These are phyloP conservation scores for Spea multiplicata DNA, from an alignment of 2,113 vertebrate genomes.

Conservation along the genomic window DNA sequence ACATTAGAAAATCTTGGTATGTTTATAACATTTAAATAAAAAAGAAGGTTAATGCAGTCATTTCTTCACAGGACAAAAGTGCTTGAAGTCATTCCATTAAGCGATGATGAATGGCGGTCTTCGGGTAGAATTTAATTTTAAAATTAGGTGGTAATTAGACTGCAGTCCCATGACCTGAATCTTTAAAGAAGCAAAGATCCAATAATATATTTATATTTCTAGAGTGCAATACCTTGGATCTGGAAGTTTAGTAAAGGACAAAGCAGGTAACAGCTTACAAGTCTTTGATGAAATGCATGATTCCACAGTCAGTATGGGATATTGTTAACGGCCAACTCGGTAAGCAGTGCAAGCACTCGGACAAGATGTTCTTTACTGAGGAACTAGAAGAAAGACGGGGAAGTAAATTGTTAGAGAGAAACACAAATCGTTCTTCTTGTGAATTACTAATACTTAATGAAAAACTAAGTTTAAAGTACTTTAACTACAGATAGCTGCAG, in stretches of 20 bases:
- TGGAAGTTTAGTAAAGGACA: too few relatives aligned
- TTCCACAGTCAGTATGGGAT: conserved; percentile 54
- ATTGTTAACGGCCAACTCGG: conserved; percentile 76
- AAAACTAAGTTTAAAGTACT: too few relatives aligned
- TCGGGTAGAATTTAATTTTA: neutral
- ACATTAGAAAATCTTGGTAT: too few relatives aligned
- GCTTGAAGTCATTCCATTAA: neutral
- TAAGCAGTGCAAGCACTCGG: conserved; percentile 79
- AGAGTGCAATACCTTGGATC: too few relatives aligned
- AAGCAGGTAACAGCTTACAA: neutral
- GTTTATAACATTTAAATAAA: neutral
- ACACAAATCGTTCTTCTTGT: too few relatives aligned
- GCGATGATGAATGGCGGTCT: neutral
- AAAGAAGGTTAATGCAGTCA: neutral
- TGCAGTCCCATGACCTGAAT: neutral
- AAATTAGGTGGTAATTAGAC: neutral
- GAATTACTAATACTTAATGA: too few relatives aligned
- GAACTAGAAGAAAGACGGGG: conserved; percentile 70
- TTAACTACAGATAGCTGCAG: too few relatives aligned
- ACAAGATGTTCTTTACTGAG: conserved; percentile 73
- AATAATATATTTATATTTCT: too few relatives aligned
- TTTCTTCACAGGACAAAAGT: neutral
- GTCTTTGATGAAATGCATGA: neutral
- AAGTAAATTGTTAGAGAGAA: neutral
- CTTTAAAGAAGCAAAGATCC: neutral